Evolutionary conservation across 2,113 vertebrate genomes (phyloP).

Genomic region (Panthera leo): DNA sequence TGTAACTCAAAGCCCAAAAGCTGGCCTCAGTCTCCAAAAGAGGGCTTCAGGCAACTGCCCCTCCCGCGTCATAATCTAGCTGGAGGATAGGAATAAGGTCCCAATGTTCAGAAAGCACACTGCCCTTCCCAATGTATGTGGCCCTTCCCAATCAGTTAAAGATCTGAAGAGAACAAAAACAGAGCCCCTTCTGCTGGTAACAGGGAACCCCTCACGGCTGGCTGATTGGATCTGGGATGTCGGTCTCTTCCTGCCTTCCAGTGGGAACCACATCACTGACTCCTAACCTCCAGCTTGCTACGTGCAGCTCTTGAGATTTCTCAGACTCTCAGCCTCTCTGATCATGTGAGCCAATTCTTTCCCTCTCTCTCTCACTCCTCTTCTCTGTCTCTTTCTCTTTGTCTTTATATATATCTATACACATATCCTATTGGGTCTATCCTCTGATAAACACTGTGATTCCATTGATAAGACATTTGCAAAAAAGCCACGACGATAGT

Average conservation of each 20-base stretch:
- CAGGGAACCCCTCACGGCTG: no score
- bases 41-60: not conserved
- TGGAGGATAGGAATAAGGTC: not conserved
- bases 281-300: not conserved
- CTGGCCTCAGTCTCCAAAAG: not conserved
- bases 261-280: accelerated
- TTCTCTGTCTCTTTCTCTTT: no score
- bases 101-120: not conserved
- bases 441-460: not conserved
- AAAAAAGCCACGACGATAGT: not conserved
- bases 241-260: not conserved
- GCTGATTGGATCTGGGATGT: not conserved
- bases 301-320: not conserved
- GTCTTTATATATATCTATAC: no score
- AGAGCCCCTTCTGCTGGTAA: not conserved
- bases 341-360: not conserved
- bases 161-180: not conserved
- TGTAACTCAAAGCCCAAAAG: not conserved
- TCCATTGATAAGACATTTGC: not conserved
- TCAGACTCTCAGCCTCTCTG: not conserved
- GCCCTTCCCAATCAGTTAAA: not conserved
- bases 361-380: not conserved
- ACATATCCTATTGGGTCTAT: not conserved
- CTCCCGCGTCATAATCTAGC: accelerated
- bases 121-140: not conserved